Evolutionary conservation across 2,797 vertebrate genomes (phyloP).

Genomic region (Emydoidea blandingii): DNA sequence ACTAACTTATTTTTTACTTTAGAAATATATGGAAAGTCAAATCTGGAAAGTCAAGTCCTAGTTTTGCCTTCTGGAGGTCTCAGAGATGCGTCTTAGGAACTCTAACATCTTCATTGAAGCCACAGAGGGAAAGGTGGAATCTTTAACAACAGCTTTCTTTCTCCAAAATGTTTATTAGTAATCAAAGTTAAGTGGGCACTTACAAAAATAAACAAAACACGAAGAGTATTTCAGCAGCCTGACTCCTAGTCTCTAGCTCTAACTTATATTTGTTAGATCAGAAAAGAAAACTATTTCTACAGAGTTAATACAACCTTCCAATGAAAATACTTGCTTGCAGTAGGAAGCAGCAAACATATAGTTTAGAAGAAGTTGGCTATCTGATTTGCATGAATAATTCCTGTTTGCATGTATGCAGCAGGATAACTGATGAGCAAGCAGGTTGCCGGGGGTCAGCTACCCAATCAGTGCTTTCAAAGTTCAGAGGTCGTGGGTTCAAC

Average conservation of each 20-base stretch:
- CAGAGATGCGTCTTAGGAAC: fast-evolving
- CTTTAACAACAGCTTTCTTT: background rate
- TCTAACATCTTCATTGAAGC: fast-evolving
- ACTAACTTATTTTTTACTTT: background rate
- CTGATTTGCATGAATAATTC: background rate
- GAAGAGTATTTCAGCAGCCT: background rate
- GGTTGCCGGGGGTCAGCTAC: background rate
- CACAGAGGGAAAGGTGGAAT: background rate
- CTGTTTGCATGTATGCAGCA: background rate
- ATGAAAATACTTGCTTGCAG: background rate
- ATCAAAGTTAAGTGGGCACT: fast-evolving
- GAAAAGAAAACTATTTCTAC: background rate
- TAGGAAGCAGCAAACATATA: background rate
- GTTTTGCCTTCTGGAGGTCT: background rate
- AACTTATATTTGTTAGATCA: background rate
- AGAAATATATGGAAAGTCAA: background rate
- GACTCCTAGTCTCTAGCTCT: background rate
- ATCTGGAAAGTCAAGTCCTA: background rate
- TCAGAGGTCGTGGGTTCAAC: background rate
- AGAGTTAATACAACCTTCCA: background rate
- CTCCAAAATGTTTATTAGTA: fast-evolving
- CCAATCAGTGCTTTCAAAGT: background rate
- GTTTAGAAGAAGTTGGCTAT: background rate
- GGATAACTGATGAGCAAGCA: background rate
- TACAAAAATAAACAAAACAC: background rate